Evolutionary conservation across 2,888 invertebrate species (phyloP).

Genomic region (Zaprionus lineosus): DNA sequence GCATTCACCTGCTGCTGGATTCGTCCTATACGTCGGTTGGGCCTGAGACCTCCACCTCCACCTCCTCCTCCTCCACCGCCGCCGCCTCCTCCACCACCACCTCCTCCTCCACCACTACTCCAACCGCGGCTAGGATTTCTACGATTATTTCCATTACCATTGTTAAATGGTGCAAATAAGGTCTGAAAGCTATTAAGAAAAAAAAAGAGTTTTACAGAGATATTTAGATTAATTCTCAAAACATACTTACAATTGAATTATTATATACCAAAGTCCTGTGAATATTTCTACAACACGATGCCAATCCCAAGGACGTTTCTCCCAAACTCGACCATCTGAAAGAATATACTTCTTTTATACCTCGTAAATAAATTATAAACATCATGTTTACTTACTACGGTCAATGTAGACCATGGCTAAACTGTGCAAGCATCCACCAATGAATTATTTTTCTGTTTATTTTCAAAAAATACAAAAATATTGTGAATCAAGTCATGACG

Average conservation of each 20-base stretch:
- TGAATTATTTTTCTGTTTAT: not conserved
- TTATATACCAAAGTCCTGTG: constrained; percentile 62
- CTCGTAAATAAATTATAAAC: not conserved
- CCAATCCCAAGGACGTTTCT: constrained; percentile 76
- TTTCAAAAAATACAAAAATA: constrained; percentile 4
- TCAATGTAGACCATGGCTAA: constrained; percentile 64
- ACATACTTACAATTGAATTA: constrained; percentile 70
- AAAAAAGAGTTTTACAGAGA: not conserved
- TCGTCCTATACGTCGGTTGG: constrained; percentile 67
- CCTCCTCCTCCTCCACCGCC: constrained; percentile 56
- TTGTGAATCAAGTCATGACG: constrained; percentile 34
- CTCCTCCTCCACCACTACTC: constrained; percentile 50
- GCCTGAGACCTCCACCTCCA: constrained; percentile 60
- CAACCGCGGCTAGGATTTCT: constrained; percentile 44
- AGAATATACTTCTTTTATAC: not conserved
- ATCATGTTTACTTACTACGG: constrained; percentile 63
- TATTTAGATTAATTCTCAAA: not conserved
- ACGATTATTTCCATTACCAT: constrained; percentile 33
- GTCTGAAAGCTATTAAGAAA: constrained; percentile 56
- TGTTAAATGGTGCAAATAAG: constrained; percentile 68
- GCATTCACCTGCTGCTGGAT: constrained; percentile 38
- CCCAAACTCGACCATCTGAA: constrained; percentile 74
- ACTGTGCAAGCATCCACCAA: not conserved
- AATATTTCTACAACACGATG: constrained; percentile 69
- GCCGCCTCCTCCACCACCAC: constrained; percentile 57